phyloP scores from a whole-genome alignment of 2,113 vertebrate genomes.

The Pyrgilauda ruficollis region DNA sequence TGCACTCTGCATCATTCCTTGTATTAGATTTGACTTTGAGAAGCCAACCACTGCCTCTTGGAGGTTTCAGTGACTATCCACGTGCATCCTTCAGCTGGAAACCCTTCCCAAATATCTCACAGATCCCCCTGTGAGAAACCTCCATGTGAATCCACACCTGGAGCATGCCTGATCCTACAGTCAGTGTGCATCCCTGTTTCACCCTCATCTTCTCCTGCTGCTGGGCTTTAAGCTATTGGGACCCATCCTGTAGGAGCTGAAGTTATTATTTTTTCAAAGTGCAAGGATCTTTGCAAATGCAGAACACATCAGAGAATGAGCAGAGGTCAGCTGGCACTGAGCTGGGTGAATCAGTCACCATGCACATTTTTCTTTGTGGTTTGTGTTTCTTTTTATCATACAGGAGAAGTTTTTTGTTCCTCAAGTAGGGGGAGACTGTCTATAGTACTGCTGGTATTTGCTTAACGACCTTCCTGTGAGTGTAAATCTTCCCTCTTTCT shows the following conservation, averaged over 20 bases:
- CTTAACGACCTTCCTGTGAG: not conserved
- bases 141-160: not conserved
- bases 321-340: not conserved
- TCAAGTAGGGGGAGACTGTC: not conserved
- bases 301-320: accelerated
- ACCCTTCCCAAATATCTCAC: not conserved
- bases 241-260: not conserved
- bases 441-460: not conserved
- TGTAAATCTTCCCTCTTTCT: constrained; percentile 29
- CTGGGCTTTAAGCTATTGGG: not conserved
- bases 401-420: not conserved
- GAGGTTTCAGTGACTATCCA: not conserved
- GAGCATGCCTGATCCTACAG: accelerated
- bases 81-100: not conserved
- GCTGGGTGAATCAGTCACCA: not conserved
- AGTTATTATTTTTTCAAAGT: not conserved
- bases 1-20: not conserved
- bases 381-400: not conserved
- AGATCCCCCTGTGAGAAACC: not conserved
- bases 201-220: not conserved
- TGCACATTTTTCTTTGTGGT: not conserved
- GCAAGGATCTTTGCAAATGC: not conserved
- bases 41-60: not conserved
- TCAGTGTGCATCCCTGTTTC: not conserved
- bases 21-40: not conserved